Evolutionary conservation across 2,888 invertebrate genomes (phyloP).

Genomic region (Eupithecia tripunctaria): DNA sequence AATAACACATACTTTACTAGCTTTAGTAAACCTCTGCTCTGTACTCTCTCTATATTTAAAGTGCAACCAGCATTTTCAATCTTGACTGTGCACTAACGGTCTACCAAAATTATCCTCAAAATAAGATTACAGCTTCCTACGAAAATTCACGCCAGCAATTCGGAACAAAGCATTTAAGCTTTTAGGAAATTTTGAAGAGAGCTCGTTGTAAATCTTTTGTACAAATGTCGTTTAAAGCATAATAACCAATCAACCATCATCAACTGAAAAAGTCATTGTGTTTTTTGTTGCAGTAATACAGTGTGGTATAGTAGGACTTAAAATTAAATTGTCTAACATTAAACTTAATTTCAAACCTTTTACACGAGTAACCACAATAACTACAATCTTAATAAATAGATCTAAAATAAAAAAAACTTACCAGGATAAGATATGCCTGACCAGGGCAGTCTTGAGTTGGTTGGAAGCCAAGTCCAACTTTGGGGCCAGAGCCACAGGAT

Average conservation of each 20-base stretch:
- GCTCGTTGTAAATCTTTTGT: neutral
- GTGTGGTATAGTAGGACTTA: neutral
- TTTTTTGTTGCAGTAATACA: too few relatives aligned
- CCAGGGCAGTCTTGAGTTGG: neutral
- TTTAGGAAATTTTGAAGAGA: neutral
- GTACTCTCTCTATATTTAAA: slow-evolving; percentile 10
- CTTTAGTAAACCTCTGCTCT: neutral
- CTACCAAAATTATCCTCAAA: slow-evolving; percentile 28
- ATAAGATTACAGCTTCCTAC: slow-evolving; percentile 26
- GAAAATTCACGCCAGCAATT: slow-evolving; percentile 23
- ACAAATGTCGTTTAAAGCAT: neutral
- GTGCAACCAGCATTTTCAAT: slow-evolving; percentile 14
- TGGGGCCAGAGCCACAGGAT: neutral
- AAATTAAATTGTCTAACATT: neutral
- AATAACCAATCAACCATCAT: neutral
- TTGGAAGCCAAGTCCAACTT: neutral
- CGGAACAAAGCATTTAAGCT: slow-evolving; percentile 46
- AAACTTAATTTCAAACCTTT: neutral
- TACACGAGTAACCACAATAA: neutral
- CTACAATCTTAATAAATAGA: too few relatives aligned
- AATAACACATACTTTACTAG: neutral
- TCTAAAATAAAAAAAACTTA: neutral
- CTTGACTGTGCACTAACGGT: slow-evolving; percentile 20
- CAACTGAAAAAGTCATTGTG: neutral
- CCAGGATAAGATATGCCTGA: neutral